Evolutionary conservation across 2,113 vertebrate species (phyloP), one percentile per base, ranked within the genome.

Genomic region (Stigmatopora nigra): DNA sequence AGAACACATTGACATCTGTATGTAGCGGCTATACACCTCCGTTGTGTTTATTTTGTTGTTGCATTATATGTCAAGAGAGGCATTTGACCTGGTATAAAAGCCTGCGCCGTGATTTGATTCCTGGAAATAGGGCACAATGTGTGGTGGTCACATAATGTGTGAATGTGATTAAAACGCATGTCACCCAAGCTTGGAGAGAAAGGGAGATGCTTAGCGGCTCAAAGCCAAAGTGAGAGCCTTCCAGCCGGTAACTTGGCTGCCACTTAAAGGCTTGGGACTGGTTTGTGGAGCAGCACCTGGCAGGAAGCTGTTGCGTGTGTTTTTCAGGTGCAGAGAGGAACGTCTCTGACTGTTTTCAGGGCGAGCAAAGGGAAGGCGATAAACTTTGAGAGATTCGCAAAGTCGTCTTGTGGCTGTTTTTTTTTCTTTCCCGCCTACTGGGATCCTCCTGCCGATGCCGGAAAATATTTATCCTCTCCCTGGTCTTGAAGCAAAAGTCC

Each of bases 231-330:
- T 83, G 79, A 80, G 79, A 75, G 75, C 69, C 82, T 87, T 79
- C 82, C 83, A 80, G 82, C 78, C 76, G 75, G 73, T 64, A 75
- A 83, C 88, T 82, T 89, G 90, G 86, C 85, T 71, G 76, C 51
- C 64, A 72, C 88, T 90, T 84, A 91, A 89, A 90, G 87, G 72
- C 78, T 81, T 83, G 83, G 80, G 76, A 72, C 74, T 73, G 57
- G 69, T 90, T 89, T 89, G 76, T 89, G 85, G 89, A 88, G 88
- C 88, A 86, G 69, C 78, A 87, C 87, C 84, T 89, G 80, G 84
- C 78, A 88, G 89, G 86, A 89, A 84, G 70, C 69, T 41, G 75
- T 78, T 85, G 77, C 83, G 80, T 86, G 88, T 89, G 63, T 91
- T 86, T 89, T 90, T 91, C 89, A 90, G 78, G 81, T 84, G 72